Conservation (phyloP, 2,113 vertebrate species). For the Alligator sinensis region DNA sequence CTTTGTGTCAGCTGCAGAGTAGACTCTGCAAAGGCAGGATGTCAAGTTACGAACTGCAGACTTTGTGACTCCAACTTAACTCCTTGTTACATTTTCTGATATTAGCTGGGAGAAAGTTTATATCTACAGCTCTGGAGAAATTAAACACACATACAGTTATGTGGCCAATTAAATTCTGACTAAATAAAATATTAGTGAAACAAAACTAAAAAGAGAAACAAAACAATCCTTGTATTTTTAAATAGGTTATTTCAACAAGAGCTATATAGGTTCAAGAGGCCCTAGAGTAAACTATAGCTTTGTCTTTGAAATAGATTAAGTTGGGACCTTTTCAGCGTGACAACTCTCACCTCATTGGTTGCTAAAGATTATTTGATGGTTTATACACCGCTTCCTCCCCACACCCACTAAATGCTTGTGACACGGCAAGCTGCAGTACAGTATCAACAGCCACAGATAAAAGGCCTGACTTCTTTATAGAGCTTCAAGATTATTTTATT, state of each 20-base stretch:
- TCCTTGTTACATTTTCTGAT: conserved; percentile 76
- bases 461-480: neutral
- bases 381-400: neutral
- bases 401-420: neutral
- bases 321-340: neutral
- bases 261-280: neutral
- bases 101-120: conserved; percentile 76
- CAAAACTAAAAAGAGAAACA: conserved; percentile 59
- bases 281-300: conserved; percentile 6
- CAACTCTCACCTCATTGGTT: conserved; percentile 19
- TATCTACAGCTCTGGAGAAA: conserved; percentile 55
- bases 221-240: conserved; percentile 46
- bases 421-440: neutral
- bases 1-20: conserved; percentile 77
- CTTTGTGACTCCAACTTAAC: conserved; percentile 78
- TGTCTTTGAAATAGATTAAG: conserved; percentile 46
- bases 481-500: neutral
- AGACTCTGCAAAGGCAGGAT: conserved; percentile 75
- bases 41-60: conserved; percentile 79
- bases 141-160: conserved; percentile 48
- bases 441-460: neutral
- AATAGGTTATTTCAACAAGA: conserved; percentile 61
- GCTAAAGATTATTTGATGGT: conserved; percentile 30
- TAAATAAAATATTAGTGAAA: conserved; percentile 65
- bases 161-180: conserved; percentile 64